Evolutionary conservation across 1,140 invertebrate genomes (phyloP), one percentile per base, ranked within the genome.

Genomic region (Camponotus vicinus): DNA sequence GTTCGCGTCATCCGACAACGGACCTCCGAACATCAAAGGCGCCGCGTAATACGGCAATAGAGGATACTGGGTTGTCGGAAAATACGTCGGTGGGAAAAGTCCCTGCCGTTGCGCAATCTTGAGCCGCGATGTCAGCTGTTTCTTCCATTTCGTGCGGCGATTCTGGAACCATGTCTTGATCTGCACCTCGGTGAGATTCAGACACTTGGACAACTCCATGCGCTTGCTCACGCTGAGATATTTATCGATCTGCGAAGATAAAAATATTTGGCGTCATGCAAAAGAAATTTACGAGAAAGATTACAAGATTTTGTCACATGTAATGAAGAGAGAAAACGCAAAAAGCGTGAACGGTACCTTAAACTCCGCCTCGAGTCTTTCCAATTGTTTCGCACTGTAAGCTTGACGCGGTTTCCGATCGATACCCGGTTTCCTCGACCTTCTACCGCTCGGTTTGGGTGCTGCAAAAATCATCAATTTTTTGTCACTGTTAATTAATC

Each of bases 131-230:
- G 98, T 98, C 88, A 99, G 94, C 91, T 99, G 98, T 92, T 99
- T 99, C 94, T 99, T 99, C 98, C 98, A 99, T 92, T 99, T 99
- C 0, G 98, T 99, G 85, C 98, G 96, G 70, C 98, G 96, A 94
- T 99, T 99, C 95, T 99, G 98, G 92, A 99, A 99, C 98, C 98
- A 99, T 0, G 98, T 99, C 94, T 99, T 99, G 78, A 99, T 99
- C 96, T 99, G 98, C 3, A 99, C 98, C 95, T 99, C 99, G 0
- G 98, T 99, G 13, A 99, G 94, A 80, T 97, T 97, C 8, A 99
- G 93, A 0, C 97, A 97, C 93, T 98, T 98, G 0, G 98, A 99
- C 1, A 99, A 95, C 91, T 99, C 98, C 97, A 99, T 97, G 66
- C 99, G 95, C 95, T 99, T 99, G 86, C 97, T 98, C 0, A 99